These are phyloP conservation scores for Listrodromus nycthemerus DNA, from an alignment of 2,888 invertebrate species.

Conservation along the genomic window DNA sequence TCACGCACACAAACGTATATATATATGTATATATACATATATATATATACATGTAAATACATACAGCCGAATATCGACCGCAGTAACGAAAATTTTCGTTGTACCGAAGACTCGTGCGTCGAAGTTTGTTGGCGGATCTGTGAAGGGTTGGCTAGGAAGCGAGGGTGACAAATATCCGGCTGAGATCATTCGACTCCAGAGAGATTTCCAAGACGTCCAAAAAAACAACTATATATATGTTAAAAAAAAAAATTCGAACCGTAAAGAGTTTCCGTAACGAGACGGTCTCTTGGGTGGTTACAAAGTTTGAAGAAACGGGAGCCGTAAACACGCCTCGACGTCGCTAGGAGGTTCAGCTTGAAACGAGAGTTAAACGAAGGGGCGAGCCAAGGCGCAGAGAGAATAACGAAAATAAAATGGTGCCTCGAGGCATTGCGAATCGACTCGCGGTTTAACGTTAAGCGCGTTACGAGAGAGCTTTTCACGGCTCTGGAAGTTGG, in stretches of 20 bases:
- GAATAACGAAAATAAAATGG: constrained; percentile 7
- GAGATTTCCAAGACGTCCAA: not conserved
- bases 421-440: constrained; percentile 18
- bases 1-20: constrained; percentile 5
- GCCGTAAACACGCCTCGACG: constrained; percentile 25
- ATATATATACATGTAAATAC: constrained; percentile 16
- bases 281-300: constrained; percentile 35
- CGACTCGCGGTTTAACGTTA: constrained; percentile 28
- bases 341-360: not conserved
- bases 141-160: not conserved
- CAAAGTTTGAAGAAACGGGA: constrained; percentile 34
- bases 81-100: constrained; percentile 47
- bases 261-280: not conserved
- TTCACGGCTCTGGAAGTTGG: not conserved
- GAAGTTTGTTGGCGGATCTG: not conserved
- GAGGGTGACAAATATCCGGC: constrained; percentile 15
- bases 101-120: not conserved
- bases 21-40: no score
- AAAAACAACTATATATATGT: not conserved
- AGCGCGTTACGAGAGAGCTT: constrained; percentile 23
- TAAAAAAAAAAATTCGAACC: no score
- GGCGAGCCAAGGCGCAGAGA: not conserved
- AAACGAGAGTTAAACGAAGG: not conserved
- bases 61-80: constrained; percentile 42
- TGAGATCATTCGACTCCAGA: not conserved